A percentile compares a stretch with the other conserved stretches of the same genome.
Conservation (phyloP, 2,888 invertebrate genomes). For the Thumatha senex region DNA sequence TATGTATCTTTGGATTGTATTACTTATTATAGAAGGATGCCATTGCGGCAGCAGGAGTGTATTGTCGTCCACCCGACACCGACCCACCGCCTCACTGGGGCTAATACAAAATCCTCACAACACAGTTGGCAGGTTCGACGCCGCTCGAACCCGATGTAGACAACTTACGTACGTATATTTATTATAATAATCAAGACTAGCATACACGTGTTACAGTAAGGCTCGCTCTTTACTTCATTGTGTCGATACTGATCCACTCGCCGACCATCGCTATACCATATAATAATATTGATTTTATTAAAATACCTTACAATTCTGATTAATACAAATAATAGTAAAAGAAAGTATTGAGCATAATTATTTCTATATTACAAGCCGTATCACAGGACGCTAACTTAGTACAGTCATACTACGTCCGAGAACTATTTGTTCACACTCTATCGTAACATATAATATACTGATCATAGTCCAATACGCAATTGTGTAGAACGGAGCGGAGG, state of each 20-base stretch:
- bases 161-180: constrained; percentile 57
- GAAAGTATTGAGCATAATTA: constrained; percentile 72
- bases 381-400: constrained; percentile 79
- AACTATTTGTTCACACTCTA: constrained; percentile 35
- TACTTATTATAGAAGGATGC: constrained; percentile 46
- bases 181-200: constrained; percentile 79
- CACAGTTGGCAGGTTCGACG: no score
- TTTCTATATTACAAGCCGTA: constrained; percentile 71
- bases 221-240: no score
- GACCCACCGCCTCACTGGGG: no score
- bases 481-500: constrained; percentile 5
- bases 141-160: neutral
- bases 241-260: neutral
- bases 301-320: constrained; percentile 51
- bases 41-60: neutral
- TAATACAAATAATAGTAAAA: constrained; percentile 54
- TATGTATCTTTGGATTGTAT: constrained; percentile 75
- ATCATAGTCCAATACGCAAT: constrained; percentile 18
- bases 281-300: constrained; percentile 38
- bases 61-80: no score
- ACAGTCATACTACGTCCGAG: constrained; percentile 39
- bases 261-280: constrained; percentile 28
- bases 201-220: constrained; percentile 66
- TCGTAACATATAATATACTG: constrained; percentile 12
- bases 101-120: constrained; percentile 16